These are phyloP conservation scores for Drosophila neotestacea DNA, from an alignment of 2,888 invertebrate species.

Conservation along the genomic window DNA sequence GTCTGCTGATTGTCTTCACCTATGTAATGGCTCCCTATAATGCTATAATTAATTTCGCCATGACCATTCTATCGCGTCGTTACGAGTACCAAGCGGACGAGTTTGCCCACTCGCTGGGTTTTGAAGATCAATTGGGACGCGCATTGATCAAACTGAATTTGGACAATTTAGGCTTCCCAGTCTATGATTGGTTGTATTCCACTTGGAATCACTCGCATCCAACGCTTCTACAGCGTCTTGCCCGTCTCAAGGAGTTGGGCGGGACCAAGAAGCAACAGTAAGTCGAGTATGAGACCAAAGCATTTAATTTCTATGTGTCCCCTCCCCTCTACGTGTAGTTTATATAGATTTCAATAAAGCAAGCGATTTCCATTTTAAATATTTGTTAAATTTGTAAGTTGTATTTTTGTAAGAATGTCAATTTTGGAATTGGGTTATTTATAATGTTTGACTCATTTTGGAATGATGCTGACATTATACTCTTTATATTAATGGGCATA, in stretches of 20 bases:
- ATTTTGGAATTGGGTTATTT: constrained; percentile 21
- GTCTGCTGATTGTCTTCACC: constrained; percentile 94
- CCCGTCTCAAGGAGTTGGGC: constrained; percentile 80
- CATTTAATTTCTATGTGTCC: constrained; percentile 43
- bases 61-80: constrained; percentile 93
- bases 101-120: constrained; percentile 94
- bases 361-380: constrained; percentile 28
- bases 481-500: constrained; percentile 43
- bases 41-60: constrained; percentile 92
- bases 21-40: constrained; percentile 97
- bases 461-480: constrained; percentile 62
- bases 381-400: constrained; percentile 1
- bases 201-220: constrained; percentile 99
- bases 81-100: constrained; percentile 99
- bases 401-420: constrained; percentile 42
- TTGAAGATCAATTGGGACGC: constrained; percentile 90
- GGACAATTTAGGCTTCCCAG: constrained; percentile 98
- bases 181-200: constrained; percentile 96
- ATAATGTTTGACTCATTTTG: constrained; percentile 60
- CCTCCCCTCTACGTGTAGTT: constrained; percentile 35
- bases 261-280: constrained; percentile 50
- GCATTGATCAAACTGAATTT: constrained; percentile 96
- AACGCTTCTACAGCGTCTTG: constrained; percentile 95
- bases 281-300: constrained; percentile 66
- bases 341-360: constrained; percentile 53